Conservation (phyloP, 2,797 vertebrate genomes). For the Alectoris magna region DNA sequence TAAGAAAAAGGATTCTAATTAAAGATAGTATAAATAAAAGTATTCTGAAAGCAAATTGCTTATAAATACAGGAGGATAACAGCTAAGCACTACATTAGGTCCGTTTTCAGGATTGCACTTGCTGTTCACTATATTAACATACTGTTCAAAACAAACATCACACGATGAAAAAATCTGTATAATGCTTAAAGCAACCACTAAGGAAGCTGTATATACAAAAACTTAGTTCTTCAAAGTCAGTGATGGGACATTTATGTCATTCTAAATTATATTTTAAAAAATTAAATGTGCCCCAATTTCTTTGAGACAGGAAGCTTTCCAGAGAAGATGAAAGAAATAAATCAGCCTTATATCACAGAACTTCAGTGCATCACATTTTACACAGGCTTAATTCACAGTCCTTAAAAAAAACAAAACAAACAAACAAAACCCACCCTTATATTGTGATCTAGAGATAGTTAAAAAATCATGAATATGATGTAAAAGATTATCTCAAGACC, state of each 20-base stretch:
- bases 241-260: background rate
- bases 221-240: background rate
- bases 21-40: background rate
- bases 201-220: background rate
- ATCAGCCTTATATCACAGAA: background rate
- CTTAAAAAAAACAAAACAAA: background rate
- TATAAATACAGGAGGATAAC: background rate
- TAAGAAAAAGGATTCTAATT: background rate
- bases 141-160: background rate
- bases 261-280: background rate
- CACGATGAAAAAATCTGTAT: background rate
- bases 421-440: background rate
- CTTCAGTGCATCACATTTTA: background rate
- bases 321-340: background rate
- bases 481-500: background rate
- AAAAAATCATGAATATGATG: conserved; percentile 12
- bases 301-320: background rate
- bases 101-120: background rate
- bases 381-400: background rate
- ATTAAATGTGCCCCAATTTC: background rate
- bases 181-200: background rate
- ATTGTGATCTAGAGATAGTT: background rate
- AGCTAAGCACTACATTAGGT: background rate
- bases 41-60: background rate
- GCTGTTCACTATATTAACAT: background rate